phyloP scores from a whole-genome alignment of 2,888 invertebrate genomes.

The Drosophila ezoana region DNA sequence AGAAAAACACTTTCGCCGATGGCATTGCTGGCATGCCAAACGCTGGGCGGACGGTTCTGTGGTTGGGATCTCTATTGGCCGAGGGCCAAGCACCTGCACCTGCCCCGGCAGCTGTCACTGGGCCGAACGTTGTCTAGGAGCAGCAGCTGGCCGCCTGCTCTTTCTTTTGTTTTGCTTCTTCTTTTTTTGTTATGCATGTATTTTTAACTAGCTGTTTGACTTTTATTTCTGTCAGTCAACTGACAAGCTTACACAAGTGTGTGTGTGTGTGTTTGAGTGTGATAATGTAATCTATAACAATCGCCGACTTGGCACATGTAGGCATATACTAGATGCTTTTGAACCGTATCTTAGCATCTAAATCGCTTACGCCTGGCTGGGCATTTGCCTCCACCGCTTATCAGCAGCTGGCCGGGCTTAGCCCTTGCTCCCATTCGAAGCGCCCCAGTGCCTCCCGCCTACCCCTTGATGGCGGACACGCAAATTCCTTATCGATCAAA shows the following conservation, averaged over 20 bases:
- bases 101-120: constrained; percentile 34
- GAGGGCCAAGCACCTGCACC: constrained; percentile 30
- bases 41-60: constrained; percentile 36
- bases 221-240: constrained; percentile 48
- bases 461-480: constrained; percentile 36
- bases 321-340: constrained; percentile 23
- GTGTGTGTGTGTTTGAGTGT: constrained; percentile 5
- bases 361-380: constrained; percentile 21
- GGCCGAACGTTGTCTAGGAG: constrained; percentile 35
- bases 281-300: constrained; percentile 51
- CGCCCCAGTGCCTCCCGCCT: not conserved
- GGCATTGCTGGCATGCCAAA: constrained; percentile 72
- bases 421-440: constrained; percentile 45
- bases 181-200: constrained; percentile 50
- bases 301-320: constrained; percentile 11
- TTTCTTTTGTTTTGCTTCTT: constrained; percentile 12
- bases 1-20: constrained; percentile 71
- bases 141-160: constrained; percentile 39
- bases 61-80: constrained; percentile 39
- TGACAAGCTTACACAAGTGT: constrained; percentile 36
- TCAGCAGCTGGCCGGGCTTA: constrained; percentile 31
- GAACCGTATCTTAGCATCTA: constrained; percentile 49
- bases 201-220: constrained; percentile 68
- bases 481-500: constrained; percentile 79
- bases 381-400: constrained; percentile 19